These are phyloP conservation scores for Phrynosoma platyrhinos DNA, from an alignment of 2,113 vertebrate species.

Conservation along the genomic window DNA sequence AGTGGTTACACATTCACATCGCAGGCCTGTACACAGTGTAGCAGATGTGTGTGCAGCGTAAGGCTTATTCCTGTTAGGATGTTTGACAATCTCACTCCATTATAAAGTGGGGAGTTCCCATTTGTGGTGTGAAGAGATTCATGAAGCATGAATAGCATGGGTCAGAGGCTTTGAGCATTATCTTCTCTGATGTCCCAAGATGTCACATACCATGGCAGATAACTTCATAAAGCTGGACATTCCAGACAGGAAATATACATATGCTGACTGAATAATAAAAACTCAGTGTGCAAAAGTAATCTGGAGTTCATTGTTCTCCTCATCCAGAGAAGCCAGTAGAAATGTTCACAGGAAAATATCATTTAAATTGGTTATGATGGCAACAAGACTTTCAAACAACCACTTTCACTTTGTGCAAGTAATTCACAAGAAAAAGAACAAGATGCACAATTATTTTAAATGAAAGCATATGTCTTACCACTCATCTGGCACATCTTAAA, in stretches of 20 bases:
- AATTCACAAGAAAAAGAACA: neutral
- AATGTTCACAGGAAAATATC: neutral
- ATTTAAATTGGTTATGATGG: neutral
- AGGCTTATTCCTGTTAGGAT: too few relatives aligned
- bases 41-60: too few relatives aligned
- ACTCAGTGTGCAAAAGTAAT: conserved; percentile 17
- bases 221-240: neutral
- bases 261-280: conserved; percentile 28
- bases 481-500: neutral
- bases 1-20: too few relatives aligned
- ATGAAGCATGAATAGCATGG: neutral
- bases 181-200: neutral
- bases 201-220: neutral
- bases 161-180: neutral
- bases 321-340: neutral
- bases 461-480: conserved; percentile 7
- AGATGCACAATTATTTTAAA: conserved; percentile 10
- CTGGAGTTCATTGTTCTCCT: neutral
- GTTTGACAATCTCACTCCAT: too few relatives aligned
- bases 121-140: neutral
- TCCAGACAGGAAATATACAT: neutral
- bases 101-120: too few relatives aligned
- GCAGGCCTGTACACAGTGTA: too few relatives aligned
- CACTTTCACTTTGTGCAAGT: neutral
- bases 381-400: neutral